Evolutionary conservation across 2,888 invertebrate genomes (phyloP).

Genomic region (Erebia ligea): DNA sequence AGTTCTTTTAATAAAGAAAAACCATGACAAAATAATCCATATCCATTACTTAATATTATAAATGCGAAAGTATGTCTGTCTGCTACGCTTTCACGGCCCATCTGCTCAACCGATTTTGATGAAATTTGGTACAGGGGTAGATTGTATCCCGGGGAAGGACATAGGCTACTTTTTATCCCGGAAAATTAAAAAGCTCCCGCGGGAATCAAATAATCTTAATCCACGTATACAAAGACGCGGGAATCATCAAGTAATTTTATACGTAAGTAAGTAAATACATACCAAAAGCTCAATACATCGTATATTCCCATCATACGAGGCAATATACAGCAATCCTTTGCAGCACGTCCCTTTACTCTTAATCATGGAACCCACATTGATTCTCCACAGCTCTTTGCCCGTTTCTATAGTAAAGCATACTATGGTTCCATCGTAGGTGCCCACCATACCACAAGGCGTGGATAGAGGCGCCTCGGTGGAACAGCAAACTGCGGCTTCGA

Average conservation of each 20-base stretch:
- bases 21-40: too few relatives aligned
- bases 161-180: too few relatives aligned
- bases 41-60: too few relatives aligned
- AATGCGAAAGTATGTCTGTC: too few relatives aligned
- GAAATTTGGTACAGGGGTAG: neutral
- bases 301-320: slow-evolving; percentile 88
- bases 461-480: slow-evolving; percentile 48
- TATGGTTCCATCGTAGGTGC: slow-evolving; percentile 89
- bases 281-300: slow-evolving; percentile 84
- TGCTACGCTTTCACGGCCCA: too few relatives aligned
- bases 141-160: too few relatives aligned
- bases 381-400: slow-evolving; percentile 85
- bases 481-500: slow-evolving; percentile 87
- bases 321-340: slow-evolving; percentile 82
- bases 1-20: too few relatives aligned
- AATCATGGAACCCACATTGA: slow-evolving; percentile 83
- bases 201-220: too few relatives aligned
- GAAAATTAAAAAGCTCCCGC: too few relatives aligned
- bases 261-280: slow-evolving; percentile 37
- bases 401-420: slow-evolving; percentile 84
- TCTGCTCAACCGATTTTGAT: neutral
- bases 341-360: slow-evolving; percentile 82
- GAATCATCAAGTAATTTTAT: too few relatives aligned
- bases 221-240: too few relatives aligned
- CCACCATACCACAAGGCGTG: slow-evolving; percentile 84